Conservation (phyloP, 2,888 invertebrate genomes). For the Disparrhopalites patrizii region DNA sequence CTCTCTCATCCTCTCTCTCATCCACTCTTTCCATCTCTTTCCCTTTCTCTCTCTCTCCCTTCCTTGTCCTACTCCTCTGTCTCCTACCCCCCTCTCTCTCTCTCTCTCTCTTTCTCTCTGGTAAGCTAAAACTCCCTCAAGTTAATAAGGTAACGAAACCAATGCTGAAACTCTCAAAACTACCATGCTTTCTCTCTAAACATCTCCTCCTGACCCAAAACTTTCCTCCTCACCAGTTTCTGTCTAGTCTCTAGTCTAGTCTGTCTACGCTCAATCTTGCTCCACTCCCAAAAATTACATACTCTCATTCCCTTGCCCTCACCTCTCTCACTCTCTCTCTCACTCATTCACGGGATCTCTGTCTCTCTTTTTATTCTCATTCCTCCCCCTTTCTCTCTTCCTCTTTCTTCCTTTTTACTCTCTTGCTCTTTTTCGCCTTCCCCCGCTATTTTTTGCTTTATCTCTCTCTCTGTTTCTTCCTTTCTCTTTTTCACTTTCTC, state of each 20-base stretch:
- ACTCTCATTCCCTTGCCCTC: not conserved
- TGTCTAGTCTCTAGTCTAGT: slow-evolving; percentile 19
- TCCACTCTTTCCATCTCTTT: not conserved
- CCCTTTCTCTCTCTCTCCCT: not conserved
- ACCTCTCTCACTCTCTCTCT: not conserved
- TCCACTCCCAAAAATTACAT: not conserved
- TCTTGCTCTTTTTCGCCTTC: no score
- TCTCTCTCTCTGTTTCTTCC: not conserved
- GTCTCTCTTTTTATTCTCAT: no score
- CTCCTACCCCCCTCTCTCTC: not conserved
- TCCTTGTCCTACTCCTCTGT: not conserved
- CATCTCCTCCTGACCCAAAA: slow-evolving; percentile 10
- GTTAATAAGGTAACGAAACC: slow-evolving; percentile 15
- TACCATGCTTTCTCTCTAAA: slow-evolving; percentile 12
- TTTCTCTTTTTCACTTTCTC: not conserved
- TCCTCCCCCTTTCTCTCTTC: not conserved
- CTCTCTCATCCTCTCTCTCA: not conserved
- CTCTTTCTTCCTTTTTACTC: not conserved
- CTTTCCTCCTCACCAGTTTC: slow-evolving; percentile 10
- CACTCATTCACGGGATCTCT: not conserved
- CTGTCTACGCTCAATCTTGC: slow-evolving; percentile 7
- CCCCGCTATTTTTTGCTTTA: not conserved
- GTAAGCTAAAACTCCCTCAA: slow-evolving; percentile 10
- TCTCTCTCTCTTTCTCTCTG: slow-evolving; percentile 12
- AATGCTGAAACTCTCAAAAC: slow-evolving; percentile 9